Evolutionary conservation across 2,888 invertebrate genomes (phyloP), one percentile per base, ranked within the genome.

Genomic region (Scaptomyza polygonia): DNA sequence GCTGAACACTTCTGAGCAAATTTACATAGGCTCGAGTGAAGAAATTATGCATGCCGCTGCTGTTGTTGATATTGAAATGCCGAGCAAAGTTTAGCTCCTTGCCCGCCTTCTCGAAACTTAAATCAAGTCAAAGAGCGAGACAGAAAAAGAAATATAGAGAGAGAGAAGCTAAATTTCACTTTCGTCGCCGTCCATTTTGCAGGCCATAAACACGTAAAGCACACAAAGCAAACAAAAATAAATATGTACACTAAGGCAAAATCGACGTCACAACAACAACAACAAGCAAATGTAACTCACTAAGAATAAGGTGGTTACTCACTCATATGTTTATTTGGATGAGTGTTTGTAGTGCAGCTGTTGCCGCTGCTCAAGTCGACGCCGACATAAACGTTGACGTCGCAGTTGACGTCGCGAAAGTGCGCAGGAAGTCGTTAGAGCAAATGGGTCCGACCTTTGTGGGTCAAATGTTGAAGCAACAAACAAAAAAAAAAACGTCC

Each of bases 41-140:
- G 80, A 65, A 87, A 85, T 86, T 88, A 83, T 88, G 88, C 84
- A 85, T 86, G 88, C 74, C 77, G 43, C 82, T 48, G 88, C 74
- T 73, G 43, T 79, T 48, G 48, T 84, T 84, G 84, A 84, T 84
- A 84, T 84, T 84, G 84, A 84, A 84, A 88, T 86, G 80, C 72
- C 79, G 61, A 77, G 77, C 69, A 61, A 61, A 69, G 71, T 76
- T 77, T 71, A 84, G 68, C 70, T 71, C 58, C 16, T 4, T 40
- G 55, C 61, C 61, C 73, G 42, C 77, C 70, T 77, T 72, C 76
- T 66, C 40, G 58, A 27, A 56, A 63, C 53, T 34, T 54, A 56
- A 39, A 29, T 12, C 42, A 42, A 44, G 25, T 39, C 59, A 58
- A 59, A 63, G 58, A 12, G 69, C 70, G 67, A 42, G 18, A 52